phyloP scores from a whole-genome alignment of 1,140 invertebrate genomes.

The Acromyrmex charruanus region DNA sequence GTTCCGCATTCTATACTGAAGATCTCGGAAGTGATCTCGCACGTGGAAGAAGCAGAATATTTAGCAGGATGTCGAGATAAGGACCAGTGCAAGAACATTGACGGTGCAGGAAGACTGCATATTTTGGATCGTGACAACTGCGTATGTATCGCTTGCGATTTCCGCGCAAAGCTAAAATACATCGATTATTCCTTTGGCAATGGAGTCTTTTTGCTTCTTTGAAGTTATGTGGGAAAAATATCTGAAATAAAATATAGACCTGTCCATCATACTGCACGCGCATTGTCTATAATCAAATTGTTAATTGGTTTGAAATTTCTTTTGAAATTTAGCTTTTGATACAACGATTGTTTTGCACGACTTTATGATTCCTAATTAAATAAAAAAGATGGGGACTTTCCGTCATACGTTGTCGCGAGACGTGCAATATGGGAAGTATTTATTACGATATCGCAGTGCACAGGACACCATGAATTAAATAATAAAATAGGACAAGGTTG shows the following conservation, averaged over 20 bases:
- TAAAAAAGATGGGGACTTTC: not conserved
- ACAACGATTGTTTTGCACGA: not conserved
- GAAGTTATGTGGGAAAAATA: not conserved
- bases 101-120: not conserved
- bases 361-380: conserved; percentile 3
- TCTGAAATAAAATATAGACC: conserved; percentile 2
- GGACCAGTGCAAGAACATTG: not conserved
- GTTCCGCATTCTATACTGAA: not conserved
- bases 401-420: not conserved
- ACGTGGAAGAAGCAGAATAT: conserved; percentile 2
- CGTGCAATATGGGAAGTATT: not conserved
- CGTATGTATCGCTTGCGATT: conserved; percentile 24
- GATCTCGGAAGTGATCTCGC: conserved; percentile 29
- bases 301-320: not conserved
- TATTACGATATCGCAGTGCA: not conserved
- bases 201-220: not conserved
- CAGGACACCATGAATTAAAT: conserved; percentile 50
- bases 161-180: not conserved
- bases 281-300: not conserved
- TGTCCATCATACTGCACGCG: not conserved
- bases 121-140: not conserved
- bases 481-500: conserved; percentile 82
- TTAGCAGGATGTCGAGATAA: conserved; percentile 28
- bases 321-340: not conserved
- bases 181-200: not conserved